Conservation (phyloP, 2,113 vertebrate genomes). For the Cyanoliseus patagonus region DNA sequence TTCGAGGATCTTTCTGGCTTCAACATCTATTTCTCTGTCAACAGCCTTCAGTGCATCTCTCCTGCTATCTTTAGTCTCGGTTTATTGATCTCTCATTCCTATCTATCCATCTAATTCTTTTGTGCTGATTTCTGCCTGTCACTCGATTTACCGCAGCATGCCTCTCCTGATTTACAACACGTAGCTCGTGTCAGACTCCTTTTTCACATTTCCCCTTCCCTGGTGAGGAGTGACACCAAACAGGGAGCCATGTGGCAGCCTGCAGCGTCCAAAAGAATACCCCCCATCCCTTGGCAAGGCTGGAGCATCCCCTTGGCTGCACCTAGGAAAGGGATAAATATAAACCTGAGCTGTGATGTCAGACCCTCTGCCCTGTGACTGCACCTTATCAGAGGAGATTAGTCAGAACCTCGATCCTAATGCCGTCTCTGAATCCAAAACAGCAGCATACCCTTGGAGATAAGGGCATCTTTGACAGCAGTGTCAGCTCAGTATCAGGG, state of each 20-base stretch:
- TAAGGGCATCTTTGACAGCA: not conserved
- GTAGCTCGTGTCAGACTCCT: not conserved
- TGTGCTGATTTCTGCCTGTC: slow-evolving; percentile 31
- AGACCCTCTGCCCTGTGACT: not conserved
- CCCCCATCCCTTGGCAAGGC: not conserved
- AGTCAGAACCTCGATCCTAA: not conserved
- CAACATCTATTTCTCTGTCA: slow-evolving; percentile 44
- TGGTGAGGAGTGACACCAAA: not conserved
- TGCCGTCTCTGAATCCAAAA: not conserved
- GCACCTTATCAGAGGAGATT: not conserved
- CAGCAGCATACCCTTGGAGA: not conserved
- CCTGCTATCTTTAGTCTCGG: slow-evolving; percentile 49
- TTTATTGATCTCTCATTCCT: slow-evolving; percentile 49
- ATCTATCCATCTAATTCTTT: slow-evolving; percentile 41
- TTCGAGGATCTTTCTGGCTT: not conserved
- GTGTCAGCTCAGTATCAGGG: not conserved
- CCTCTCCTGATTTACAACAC: slow-evolving; percentile 17
- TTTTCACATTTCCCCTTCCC: not conserved
- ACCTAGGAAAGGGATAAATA: not conserved
- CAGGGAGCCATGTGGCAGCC: not conserved
- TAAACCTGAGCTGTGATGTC: not conserved
- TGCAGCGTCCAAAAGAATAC: not conserved
- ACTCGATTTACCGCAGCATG: not conserved
- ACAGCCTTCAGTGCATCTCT: slow-evolving; percentile 7
- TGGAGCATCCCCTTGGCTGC: not conserved